Conservation (phyloP, 2,888 invertebrate species). For the Sicus ferrugineus region DNA sequence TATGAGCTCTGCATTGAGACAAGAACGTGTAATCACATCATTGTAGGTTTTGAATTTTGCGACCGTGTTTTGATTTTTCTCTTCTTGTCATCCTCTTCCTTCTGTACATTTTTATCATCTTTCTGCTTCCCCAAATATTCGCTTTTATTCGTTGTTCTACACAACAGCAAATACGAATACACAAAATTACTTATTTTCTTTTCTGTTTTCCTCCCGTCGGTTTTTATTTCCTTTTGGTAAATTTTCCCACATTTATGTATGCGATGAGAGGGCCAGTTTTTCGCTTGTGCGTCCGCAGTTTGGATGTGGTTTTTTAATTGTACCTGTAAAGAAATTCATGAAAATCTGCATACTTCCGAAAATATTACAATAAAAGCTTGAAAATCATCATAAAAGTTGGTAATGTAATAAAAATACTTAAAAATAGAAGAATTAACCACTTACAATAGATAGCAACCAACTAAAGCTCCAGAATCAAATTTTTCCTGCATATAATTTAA, state of each 20-base stretch:
- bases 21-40: neutral
- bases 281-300: constrained; percentile 40
- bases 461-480: no score
- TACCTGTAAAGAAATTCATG: neutral
- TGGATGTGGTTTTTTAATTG: constrained; percentile 37
- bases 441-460: no score
- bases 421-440: no score
- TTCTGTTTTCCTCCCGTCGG: constrained; percentile 26
- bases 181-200: constrained; percentile 27
- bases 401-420: neutral
- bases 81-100: no score
- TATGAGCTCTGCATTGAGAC: no score
- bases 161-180: constrained; percentile 4
- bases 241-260: constrained; percentile 25
- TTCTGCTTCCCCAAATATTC: no score
- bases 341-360: neutral
- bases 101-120: no score
- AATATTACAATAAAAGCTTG: neutral
- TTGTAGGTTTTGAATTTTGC: neutral
- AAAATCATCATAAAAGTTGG: neutral
- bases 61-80: neutral
- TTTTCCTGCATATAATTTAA: no score
- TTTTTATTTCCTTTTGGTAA: constrained; percentile 30
- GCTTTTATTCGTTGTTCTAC: no score
- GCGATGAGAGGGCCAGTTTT: constrained; percentile 40